Percentiles rank a stretch among this genome's conserved stretches.
These are phyloP conservation scores for Agriopis aurantiaria DNA, from an alignment of 2,888 invertebrate species.

Conservation along the genomic window DNA sequence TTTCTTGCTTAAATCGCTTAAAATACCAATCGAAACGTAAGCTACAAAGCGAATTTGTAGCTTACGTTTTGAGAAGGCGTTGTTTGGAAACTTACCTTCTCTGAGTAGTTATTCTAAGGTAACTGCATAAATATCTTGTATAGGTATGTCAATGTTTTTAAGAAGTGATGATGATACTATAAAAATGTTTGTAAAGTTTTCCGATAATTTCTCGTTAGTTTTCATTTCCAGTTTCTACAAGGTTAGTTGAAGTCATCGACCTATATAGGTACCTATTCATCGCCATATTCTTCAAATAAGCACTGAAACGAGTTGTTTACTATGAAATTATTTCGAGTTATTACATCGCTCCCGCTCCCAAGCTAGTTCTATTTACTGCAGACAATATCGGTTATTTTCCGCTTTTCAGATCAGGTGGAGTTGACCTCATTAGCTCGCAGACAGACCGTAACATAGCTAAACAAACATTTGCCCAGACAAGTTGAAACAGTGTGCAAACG, in stretches of 20 bases:
- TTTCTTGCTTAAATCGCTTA: too few relatives aligned
- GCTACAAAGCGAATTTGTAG: too few relatives aligned
- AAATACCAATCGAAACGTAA: too few relatives aligned
- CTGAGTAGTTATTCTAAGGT: too few relatives aligned
- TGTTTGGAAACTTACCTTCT: too few relatives aligned
- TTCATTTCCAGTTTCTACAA: constrained; percentile 6
- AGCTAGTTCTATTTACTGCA: constrained; percentile 20
- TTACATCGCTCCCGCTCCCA: constrained; percentile 12
- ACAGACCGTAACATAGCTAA: constrained; percentile 64
- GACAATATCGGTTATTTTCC: constrained; percentile 51
- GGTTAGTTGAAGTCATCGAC: not conserved
- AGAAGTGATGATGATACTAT: not conserved
- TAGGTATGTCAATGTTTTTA: too few relatives aligned
- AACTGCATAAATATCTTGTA: too few relatives aligned
- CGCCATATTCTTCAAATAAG: not conserved
- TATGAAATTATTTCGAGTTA: constrained; percentile 12
- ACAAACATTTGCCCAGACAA: constrained; percentile 78
- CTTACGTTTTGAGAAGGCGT: too few relatives aligned
- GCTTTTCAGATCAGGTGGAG: constrained; percentile 52
- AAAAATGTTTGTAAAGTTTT: not conserved
- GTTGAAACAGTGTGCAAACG: constrained; percentile 70
- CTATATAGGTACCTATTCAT: not conserved
- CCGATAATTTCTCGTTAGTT: constrained; percentile 1
- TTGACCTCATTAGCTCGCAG: constrained; percentile 66
- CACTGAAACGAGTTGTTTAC: constrained; percentile 12